Base-by-base conservation (phyloP, 2,797 vertebrate genomes). In the Valencia hispanica region DNA sequence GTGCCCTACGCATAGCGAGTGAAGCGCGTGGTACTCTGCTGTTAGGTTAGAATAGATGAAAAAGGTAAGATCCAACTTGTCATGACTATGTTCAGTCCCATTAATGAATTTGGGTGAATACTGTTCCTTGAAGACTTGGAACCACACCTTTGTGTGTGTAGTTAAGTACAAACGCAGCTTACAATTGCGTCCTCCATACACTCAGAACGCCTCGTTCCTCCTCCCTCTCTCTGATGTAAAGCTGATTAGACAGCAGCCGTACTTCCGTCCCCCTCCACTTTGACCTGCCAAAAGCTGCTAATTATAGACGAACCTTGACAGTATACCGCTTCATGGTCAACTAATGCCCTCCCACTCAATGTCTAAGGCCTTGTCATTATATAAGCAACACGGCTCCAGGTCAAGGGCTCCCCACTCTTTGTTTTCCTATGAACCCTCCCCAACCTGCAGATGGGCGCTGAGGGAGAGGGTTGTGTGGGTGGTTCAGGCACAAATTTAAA, bases 261-360 rank as follows among this genome's bases (percentile, higher is more conserved):
- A 79, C 83, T 84, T 89, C 89, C 76, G 75, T 78, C 78, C 76
- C 48, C 61, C 74, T 79, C 77, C 73, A 79, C 73, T 85, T 51
- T 77, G 80, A 89, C 88, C 87, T 78, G 82, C 74, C 72, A 79
- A 78, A 83, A 81, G 82, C 82, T 80, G 83, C 80, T 91, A 90
- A 92, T 90, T 93, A 92, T 89, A 93, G 89, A 51, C 65, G 53
- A 86, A 85, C 81, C 82, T 78, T 68, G 50, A 83, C 81, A 73
- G 84, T 66, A 66, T 30, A 36, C 68, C 65, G 73, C 84, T 78
- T 79, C 75, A 76, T 55, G 80, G 87, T 89, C 83, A 79, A 27
- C 79, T 79, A 82, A 82, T 73, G 73, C 76, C 82, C 81, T 87
- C 89, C 89, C 75, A 83, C 81, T 87, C 81, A n/a, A 50, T 72